Evolutionary conservation across 2,888 invertebrate species (phyloP).

Genomic region (Hipparchia semele): DNA sequence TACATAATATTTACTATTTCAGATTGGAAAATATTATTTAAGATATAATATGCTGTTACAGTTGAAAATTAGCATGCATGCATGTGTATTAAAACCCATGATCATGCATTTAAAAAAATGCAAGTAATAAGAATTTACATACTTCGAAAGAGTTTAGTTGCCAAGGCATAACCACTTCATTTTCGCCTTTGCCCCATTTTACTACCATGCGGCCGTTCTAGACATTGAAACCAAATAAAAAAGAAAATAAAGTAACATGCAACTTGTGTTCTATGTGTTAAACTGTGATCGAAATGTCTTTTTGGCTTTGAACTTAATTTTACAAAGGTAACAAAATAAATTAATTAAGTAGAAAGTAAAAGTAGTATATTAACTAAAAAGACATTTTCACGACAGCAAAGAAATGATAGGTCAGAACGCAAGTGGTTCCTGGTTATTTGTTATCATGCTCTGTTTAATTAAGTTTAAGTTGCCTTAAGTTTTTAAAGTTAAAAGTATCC

Average conservation of each 20-base stretch:
- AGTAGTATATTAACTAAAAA: slow-evolving; percentile 17
- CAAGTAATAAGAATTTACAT: slow-evolving; percentile 63
- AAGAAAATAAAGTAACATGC: slow-evolving; percentile 69
- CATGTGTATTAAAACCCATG: slow-evolving; percentile 24
- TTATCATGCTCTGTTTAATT: slow-evolving; percentile 3
- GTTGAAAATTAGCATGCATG: slow-evolving; percentile 14
- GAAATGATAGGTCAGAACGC: slow-evolving; percentile 7
- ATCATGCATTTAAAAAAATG: slow-evolving; percentile 28
- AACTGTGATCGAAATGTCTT: slow-evolving; percentile 25
- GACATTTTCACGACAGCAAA: slow-evolving; percentile 20
- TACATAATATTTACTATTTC: not conserved
- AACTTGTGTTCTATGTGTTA: slow-evolving; percentile 38
- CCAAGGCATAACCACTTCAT: slow-evolving; percentile 79
- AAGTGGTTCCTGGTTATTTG: not conserved
- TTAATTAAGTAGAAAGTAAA: slow-evolving; percentile 8
- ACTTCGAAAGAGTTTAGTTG: slow-evolving; percentile 74
- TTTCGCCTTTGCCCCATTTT: slow-evolving; percentile 80
- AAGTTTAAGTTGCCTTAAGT: not conserved
- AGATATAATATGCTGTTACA: slow-evolving; percentile 15
- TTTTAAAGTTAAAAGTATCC: not conserved
- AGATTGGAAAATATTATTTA: not conserved
- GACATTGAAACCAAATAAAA: slow-evolving; percentile 72
- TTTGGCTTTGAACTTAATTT: slow-evolving; percentile 9
- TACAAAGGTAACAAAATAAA: not conserved
- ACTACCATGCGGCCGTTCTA: slow-evolving; percentile 82